Evolutionary conservation across 2,888 invertebrate species (phyloP).

Genomic region (Coelopa pilipes): DNA sequence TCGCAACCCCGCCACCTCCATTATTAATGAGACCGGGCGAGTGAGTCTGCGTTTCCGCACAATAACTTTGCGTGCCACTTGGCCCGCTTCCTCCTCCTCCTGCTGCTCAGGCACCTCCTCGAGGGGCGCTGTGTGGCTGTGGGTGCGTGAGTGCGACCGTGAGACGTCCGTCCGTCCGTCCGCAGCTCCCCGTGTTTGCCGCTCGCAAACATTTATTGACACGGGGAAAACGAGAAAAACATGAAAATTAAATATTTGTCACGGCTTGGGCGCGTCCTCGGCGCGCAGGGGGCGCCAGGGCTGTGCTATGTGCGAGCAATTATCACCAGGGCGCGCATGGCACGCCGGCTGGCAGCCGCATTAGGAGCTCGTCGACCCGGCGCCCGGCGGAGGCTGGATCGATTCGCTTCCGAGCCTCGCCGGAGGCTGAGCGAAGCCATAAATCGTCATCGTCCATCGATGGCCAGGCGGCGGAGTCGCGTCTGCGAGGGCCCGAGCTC

Average conservation of each 20-base stretch:
- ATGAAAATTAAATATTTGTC: constrained; percentile 32
- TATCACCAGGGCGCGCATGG: constrained; percentile 16
- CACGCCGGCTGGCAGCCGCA: not conserved
- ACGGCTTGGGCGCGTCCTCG: constrained; percentile 23
- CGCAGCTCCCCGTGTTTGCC: constrained; percentile 22
- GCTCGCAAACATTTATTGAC: constrained; percentile 31
- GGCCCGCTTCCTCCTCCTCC: not conserved
- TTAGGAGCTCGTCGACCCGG: not conserved
- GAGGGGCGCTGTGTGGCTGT: not conserved
- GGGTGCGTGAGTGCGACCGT: constrained; percentile 7
- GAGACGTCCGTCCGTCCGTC: constrained; percentile 17
- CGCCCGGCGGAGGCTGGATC: not conserved
- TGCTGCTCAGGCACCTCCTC: not conserved
- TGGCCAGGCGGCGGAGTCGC: too few relatives aligned
- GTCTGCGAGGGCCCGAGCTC: too few relatives aligned
- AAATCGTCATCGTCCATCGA: not conserved
- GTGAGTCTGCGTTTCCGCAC: constrained; percentile 21
- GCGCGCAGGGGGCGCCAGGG: not conserved
- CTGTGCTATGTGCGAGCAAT: constrained; percentile 15
- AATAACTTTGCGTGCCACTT: constrained; percentile 5
- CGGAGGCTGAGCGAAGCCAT: not conserved
- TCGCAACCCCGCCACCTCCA: not conserved
- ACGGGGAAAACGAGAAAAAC: constrained; percentile 25
- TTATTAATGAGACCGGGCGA: constrained; percentile 25
- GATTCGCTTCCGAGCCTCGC: not conserved